Base-by-base conservation (phyloP, 2,888 invertebrate genomes). In the Rosalia funebris region DNA sequence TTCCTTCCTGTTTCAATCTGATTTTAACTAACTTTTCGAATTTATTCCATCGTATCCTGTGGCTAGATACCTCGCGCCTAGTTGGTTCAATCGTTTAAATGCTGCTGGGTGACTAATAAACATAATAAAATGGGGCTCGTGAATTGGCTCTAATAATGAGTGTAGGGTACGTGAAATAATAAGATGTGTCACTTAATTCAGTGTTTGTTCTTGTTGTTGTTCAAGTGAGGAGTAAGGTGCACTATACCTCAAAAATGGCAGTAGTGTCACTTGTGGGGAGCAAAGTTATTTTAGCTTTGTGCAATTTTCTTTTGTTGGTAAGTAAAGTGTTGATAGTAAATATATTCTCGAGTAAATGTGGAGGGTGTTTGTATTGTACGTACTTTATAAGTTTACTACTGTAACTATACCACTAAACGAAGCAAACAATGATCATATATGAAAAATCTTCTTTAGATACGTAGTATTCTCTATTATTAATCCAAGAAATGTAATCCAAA, bases 291-390 rank as follows among this genome's bases (percentile, higher is more conserved):
- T 85, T 89, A 77, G 88, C 89, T 68, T 84, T 85, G 76, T 88
- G 87, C 73, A 90, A 90, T 79, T 86, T 88, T 62, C 76, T 89
- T 68, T 86, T 89, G 78, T 82, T 87, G 79, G 88, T 87, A 81
- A 87, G 87, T 84, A 31, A 5, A 5, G 25, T 25, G 9, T 25
- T 25, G n/a, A n/a, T n/a, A n/a, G n/a, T n/a, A n/a, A n/a, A n/a
- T n/a, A n/a, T n/a, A n/a, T n/a, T n/a, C n/a, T n/a, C n/a, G n/a
- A n/a, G n/a, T n/a, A n/a, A n/a, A n/a, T n/a, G n/a, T n/a, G n/a
- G n/a, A n/a, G n/a, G n/a, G n/a, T n/a, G n/a, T n/a, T n/a, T n/a
- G n/a, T n/a, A n/a, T n/a, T n/a, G n/a, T n/a, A n/a, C n/a, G n/a
- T n/a, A n/a, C n/a, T n/a, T n/a, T n/a, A n/a, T n/a, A n/a, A n/a